Base-by-base conservation (phyloP, 1,140 invertebrate species). In the Drosophila albomicans region DNA sequence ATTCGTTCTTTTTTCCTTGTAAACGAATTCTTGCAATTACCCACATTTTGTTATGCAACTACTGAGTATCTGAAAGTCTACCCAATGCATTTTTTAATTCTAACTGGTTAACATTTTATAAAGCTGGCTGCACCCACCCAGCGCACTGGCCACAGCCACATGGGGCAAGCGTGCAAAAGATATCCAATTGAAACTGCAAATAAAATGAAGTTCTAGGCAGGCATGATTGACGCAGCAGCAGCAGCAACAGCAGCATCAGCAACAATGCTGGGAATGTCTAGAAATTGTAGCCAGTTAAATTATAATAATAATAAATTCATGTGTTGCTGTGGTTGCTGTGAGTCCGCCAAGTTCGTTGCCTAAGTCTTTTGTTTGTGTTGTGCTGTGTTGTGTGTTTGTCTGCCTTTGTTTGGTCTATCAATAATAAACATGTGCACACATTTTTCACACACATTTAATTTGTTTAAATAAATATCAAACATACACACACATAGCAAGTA, bases 181-280 rank as follows among this genome's bases (percentile, higher is more conserved):
- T 49, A 56, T 61, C 71, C 49, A 74, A 74, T 74, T 74, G 65
- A 62, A 62, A 52, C 57, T 38, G 71, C 57, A 74, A 73, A 74
- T 74, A 62, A 74, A 78, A 68, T 74, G 15, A 65, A 66, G 77
- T 76, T 79, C 74, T 79, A 58, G 58, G 49, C 63, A 56, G 35
- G 25, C 67, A 69, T 87, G 82, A 88, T 74, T 79, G 68, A 87
- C 75, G 72, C 61, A 38, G 63, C 66, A 62, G 16, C 54, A 66
- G 25, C 64, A 62, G 7, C 56, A 64, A n/a, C 8, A 56, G 20
- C 48, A 70, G 43, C 32, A 70, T 38, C 54, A 45, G 8, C 71
- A 70, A 87, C 82, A 88, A 88, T 89, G 84, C 70, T 88, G 85
- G 80, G 84, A 88, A 84, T 81, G 84, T 88, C 84, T 69, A 82